Base-by-base conservation (phyloP, 2,797 vertebrate species). In the Cacajao melanocephalus region DNA sequence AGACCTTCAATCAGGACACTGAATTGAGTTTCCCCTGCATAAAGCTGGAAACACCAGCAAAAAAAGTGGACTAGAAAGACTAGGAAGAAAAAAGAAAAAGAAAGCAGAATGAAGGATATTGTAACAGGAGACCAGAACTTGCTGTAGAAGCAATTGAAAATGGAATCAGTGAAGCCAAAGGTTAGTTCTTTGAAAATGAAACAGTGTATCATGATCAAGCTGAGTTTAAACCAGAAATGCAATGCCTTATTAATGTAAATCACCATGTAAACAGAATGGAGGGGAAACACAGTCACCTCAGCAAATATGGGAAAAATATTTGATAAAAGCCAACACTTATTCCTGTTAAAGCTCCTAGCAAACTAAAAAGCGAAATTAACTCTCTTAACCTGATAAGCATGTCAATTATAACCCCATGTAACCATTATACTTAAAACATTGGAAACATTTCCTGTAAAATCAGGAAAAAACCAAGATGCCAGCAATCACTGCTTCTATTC, bases 111-210 rank as follows among this genome's bases (percentile, higher is more conserved):
- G 10, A 57, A 88, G 33, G 11, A 55, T 73, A 90, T 39, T 46
- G 76, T 73, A 96, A 75, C 58, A 72, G 46, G 73, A 90, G 46
- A 84, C 72, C 2, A 41, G 11, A 90, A 90, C 20, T 78, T n/a
- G 20, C 81, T 41, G 76, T 5, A 76, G 75, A 95, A 76, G 86
- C 10, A 93, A 80, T 20, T 64, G 41, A 86, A 97, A 93, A 83
- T 44, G 81, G 44, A 83, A 81, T 78, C 5, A 70, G 50, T 33
- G 39, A 87, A 75, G 11, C 52, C 33, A 61, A 79, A 97, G n/a
- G 3, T 73, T 84, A 28, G 5, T 73, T 79, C 55, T 80, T 73
- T 83, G 24, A 91, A 92, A 79, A 93, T n/a, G 94, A 79, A 61
- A 55, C 55, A 48, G 75, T 48, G 44, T 14, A 22, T 78, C 28